Evolutionary conservation across 2,113 vertebrate species (phyloP).

Genomic region (Barnardius zonarius): DNA sequence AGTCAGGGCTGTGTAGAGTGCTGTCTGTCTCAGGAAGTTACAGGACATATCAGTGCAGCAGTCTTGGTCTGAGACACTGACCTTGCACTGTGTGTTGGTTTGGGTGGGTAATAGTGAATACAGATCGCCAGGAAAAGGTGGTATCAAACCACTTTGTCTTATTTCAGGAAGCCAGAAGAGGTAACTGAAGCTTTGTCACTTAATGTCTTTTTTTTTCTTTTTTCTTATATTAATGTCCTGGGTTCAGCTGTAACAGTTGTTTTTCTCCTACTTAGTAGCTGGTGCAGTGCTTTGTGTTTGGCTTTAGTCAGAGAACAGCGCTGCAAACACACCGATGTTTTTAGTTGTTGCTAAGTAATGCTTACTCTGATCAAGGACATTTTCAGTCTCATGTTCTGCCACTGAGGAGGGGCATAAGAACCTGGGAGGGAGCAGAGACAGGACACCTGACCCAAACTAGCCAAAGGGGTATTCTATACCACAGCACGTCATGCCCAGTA

Average conservation of each 20-base stretch:
- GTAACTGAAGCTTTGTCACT: background rate
- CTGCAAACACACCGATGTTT: background rate
- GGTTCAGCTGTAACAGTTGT: background rate
- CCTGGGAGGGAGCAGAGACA: background rate
- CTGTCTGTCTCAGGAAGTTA: background rate
- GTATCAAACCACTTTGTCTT: fast-evolving
- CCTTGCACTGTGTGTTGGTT: background rate
- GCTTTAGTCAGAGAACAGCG: background rate
- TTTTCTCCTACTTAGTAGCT: background rate
- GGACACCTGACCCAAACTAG: background rate
- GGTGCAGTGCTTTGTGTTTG: background rate
- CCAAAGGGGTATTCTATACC: background rate
- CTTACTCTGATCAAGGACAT: background rate
- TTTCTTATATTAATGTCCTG: background rate
- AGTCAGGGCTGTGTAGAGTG: background rate
- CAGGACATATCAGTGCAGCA: background rate
- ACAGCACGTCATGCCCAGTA: too few species aligned
- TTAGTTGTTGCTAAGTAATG: background rate
- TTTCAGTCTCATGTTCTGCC: background rate
- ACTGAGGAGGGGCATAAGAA: background rate
- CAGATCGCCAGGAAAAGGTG: background rate
- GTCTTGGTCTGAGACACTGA: background rate
- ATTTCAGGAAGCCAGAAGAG: background rate
- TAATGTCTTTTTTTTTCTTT: background rate
- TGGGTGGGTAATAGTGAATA: background rate